Evolutionary conservation across 2,888 invertebrate genomes (phyloP).

Genomic region (Coecobrya sp.): DNA sequence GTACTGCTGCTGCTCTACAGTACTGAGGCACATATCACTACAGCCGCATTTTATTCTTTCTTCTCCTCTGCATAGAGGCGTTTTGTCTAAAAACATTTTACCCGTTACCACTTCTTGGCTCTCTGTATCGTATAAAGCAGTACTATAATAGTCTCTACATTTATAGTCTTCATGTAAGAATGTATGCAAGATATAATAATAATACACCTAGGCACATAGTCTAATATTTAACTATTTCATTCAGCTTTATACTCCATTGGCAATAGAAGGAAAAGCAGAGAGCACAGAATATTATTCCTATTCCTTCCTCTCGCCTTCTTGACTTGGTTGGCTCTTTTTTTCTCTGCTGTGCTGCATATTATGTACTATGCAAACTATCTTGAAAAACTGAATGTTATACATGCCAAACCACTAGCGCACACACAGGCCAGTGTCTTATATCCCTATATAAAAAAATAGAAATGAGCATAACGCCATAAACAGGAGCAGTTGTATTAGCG

Average conservation of each 20-base stretch:
- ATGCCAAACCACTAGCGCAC: background rate
- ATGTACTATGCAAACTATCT: conserved; percentile 15
- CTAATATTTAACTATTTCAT: conserved; percentile 27
- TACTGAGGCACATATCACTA: conserved; percentile 20
- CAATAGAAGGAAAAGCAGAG: conserved; percentile 17
- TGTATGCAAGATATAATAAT: too few relatives aligned
- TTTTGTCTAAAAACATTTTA: conserved; percentile 62
- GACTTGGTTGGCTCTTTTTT: conserved; percentile 21
- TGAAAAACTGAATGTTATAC: background rate
- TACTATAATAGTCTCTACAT: too few relatives aligned
- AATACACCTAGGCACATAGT: background rate
- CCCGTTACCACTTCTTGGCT: conserved; percentile 53
- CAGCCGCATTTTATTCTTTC: conserved; percentile 57
- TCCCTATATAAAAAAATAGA: background rate
- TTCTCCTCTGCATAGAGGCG: conserved; percentile 61
- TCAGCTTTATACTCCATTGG: conserved; percentile 12
- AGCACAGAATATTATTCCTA: conserved; percentile 6
- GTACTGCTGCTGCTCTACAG: background rate
- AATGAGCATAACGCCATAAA: conserved; percentile 14
- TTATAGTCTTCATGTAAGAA: too few relatives aligned
- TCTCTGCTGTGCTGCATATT: background rate
- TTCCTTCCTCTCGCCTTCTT: conserved; percentile 24
- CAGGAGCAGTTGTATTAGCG: conserved; percentile 16
- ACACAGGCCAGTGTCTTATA: background rate
- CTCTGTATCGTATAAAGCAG: too few relatives aligned